Evolutionary conservation across 2,797 vertebrate genomes (phyloP).

Genomic region (Pantherophis alleghaniensis): DNA sequence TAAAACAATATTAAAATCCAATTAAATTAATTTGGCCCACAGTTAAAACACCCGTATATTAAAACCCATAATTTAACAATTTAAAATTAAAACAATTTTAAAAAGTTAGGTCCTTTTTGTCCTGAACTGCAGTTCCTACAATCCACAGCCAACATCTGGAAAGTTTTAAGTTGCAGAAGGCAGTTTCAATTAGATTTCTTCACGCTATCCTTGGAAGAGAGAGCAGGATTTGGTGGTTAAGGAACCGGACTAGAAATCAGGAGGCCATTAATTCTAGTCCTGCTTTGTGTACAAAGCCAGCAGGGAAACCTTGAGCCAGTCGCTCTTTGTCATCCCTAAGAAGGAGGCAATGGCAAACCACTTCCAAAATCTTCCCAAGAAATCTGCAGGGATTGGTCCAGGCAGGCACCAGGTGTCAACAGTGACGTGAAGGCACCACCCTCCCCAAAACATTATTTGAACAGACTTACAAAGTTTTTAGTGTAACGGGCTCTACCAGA

Average conservation of each 20-base stretch:
- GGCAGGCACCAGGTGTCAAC: not conserved
- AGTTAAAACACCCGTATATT: too few species aligned
- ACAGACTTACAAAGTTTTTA: slow-evolving; percentile 84
- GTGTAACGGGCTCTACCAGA: slow-evolving; percentile 92
- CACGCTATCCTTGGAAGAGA: not conserved
- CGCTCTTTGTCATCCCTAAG: not conserved
- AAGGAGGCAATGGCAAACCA: not conserved
- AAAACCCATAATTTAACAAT: too few species aligned
- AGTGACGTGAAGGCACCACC: not conserved
- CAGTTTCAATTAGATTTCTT: not conserved
- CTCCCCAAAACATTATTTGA: not conserved
- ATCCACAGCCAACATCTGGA: not conserved
- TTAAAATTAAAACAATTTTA: too few species aligned
- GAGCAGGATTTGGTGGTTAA: not conserved
- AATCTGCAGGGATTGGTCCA: not conserved
- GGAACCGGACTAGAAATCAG: not conserved
- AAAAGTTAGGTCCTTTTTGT: too few species aligned
- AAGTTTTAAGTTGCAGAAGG: not conserved
- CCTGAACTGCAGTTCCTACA: not conserved
- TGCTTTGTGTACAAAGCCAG: not conserved
- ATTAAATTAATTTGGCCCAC: too few species aligned
- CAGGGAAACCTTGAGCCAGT: not conserved
- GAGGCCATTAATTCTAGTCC: not conserved
- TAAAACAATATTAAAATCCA: too few species aligned
- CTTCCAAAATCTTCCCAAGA: not conserved